These are phyloP conservation scores for Chymomyza fuscimana DNA, from an alignment of 2,888 invertebrate genomes.

Conservation along the genomic window DNA sequence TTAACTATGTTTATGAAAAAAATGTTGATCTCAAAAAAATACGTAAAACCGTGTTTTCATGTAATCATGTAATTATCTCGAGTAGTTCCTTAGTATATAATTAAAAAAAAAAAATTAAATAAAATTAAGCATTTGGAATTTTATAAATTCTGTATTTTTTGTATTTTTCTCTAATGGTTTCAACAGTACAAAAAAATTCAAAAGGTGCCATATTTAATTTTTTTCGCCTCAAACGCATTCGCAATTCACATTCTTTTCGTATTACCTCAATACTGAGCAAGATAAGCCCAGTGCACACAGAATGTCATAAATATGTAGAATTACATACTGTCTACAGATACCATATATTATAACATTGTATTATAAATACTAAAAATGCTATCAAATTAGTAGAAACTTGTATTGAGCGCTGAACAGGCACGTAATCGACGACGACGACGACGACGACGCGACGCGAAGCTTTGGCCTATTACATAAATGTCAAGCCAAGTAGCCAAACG, in stretches of 20 bases:
- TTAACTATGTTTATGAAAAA: no score
- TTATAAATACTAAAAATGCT: background rate
- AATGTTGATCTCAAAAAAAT: no score
- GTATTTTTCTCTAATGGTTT: no score
- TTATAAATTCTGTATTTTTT: no score
- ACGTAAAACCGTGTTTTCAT: no score
- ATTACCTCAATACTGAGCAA: background rate
- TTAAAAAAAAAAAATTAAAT: no score
- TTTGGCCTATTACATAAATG: background rate
- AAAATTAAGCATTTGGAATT: no score
- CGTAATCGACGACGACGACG: no score
- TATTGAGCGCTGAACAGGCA: background rate
- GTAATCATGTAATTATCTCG: no score
- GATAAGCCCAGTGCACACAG: background rate
- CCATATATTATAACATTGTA: background rate
- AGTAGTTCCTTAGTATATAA: no score
- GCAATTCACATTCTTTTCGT: background rate
- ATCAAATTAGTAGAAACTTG: background rate
- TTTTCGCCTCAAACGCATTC: background rate
- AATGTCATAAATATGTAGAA: background rate
- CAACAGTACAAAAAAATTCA: background rate
- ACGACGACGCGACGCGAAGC: background rate
- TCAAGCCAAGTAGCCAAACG: no score
- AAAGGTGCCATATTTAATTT: background rate
- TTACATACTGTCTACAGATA: background rate